Conservation (phyloP, 2,797 vertebrate genomes). For the Zenarchopterus dispar region DNA sequence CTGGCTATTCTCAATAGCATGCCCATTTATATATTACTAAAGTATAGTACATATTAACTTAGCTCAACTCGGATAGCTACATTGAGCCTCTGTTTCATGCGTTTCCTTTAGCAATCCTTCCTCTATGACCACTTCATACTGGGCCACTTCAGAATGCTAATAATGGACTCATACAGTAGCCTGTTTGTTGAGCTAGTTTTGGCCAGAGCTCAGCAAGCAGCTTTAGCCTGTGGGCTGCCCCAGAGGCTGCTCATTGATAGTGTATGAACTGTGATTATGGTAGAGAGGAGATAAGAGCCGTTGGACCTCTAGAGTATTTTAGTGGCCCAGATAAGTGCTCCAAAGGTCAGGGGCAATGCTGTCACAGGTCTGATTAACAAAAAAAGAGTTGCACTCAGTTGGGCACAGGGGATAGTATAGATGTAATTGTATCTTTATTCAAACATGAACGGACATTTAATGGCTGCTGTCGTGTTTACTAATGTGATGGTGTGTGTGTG, state of each 20-base stretch:
- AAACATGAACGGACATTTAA: slow-evolving; percentile 2
- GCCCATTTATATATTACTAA: neutral
- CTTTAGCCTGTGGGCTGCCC: slow-evolving; percentile 22
- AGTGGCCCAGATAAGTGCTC: slow-evolving; percentile 56
- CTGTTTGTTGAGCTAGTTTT: slow-evolving; percentile 17
- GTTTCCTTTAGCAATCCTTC: slow-evolving; percentile 25
- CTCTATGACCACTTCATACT: slow-evolving; percentile 4
- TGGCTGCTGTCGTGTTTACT: neutral
- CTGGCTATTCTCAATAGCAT: neutral
- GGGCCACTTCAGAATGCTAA: slow-evolving; percentile 16
- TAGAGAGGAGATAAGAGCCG: slow-evolving; percentile 47
- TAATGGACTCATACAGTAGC: slow-evolving; percentile 17
- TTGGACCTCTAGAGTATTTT: slow-evolving; percentile 42
- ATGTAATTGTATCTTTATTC: slow-evolving; percentile 4
- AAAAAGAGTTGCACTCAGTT: neutral
- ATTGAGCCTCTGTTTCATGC: slow-evolving; percentile 6
- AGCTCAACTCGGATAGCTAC: neutral
- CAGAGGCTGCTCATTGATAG: slow-evolving; percentile 23
- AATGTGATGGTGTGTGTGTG: neutral
- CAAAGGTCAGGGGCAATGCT: slow-evolving; percentile 52
- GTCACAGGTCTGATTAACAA: slow-evolving; percentile 16
- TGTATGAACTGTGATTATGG: slow-evolving; percentile 29
- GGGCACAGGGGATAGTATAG: too few species aligned
- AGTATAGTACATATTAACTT: neutral
- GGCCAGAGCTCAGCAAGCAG: slow-evolving; percentile 23